These are phyloP conservation scores for Geodia barretti DNA, from an alignment of 37 sponge, comb jelly and placozoan species.

Conservation along the genomic window DNA sequence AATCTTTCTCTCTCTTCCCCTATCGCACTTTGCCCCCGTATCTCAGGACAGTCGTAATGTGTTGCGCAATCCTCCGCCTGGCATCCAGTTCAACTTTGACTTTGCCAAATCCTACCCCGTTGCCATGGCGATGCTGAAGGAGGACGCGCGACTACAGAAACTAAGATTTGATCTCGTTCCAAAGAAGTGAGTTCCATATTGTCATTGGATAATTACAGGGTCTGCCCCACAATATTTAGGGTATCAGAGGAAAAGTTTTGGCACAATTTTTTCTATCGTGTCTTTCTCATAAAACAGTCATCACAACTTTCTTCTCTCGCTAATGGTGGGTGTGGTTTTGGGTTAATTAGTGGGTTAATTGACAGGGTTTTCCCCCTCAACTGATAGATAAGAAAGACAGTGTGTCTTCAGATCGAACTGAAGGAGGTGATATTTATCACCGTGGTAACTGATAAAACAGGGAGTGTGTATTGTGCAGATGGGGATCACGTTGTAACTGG, in stretches of 20 bases:
- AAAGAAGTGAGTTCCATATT: constrained; percentile 92
- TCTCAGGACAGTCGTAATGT: constrained; percentile 91
- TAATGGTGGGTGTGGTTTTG: background rate
- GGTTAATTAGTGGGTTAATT: no score
- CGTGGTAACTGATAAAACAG: no score
- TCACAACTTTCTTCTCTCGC: constrained; percentile 65
- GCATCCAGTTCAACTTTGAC: constrained; percentile 90
- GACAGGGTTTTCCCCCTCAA: no score
- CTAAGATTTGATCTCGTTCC: constrained; percentile 96
- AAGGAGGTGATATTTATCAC: no score
- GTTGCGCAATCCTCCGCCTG: constrained; percentile 92
- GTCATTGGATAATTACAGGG: no score
- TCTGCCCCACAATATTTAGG: constrained; percentile 38
- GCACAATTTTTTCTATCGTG: constrained; percentile 98
- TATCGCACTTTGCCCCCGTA: constrained; percentile 2
- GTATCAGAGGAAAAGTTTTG: constrained; percentile 93
- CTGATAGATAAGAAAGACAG: background rate
- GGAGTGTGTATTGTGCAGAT: no score
- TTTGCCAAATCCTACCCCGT: constrained; percentile 77
- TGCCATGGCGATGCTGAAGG: constrained; percentile 85
- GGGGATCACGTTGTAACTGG: no score
- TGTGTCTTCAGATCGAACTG: background rate
- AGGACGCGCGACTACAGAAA: constrained; percentile 81
- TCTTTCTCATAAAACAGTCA: constrained; percentile 96
- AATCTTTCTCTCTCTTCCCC: background rate